Base-by-base conservation (phyloP, 1,140 invertebrate genomes). In the Procambarus clarkii region DNA sequence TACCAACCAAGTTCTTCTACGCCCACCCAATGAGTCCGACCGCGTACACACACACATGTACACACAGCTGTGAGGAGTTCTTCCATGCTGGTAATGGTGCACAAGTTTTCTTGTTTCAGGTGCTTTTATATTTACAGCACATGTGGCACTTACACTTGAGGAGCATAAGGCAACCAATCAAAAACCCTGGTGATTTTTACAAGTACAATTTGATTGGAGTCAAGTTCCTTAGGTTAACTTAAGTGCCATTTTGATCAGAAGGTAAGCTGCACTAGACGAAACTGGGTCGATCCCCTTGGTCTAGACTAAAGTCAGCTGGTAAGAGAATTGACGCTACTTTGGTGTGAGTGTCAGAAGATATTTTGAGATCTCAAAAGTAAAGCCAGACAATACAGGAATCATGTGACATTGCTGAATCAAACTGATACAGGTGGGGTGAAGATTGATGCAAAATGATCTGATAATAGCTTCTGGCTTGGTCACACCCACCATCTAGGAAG, bases 21-120 rank as follows among this genome's bases (percentile, higher is more conserved):
- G 82, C 76, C 89, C 89, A 50, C 89, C 89, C 4, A 91, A 79
- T 64, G 89, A 91, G 69, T 84, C 81, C 34, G 89, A 91, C 82
- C 81, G 82, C 8, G 76, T 84, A 46, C 69, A 85, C 58, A 85
- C 81, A 34, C 89, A 91, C 82, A 85, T 91, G 81, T 84, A 91
- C 89, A 91, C 89, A 64, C 82, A 91, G 82, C 89, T 91, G 48
- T 91, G 83, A 85, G 60, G 3, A 34, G 44, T 79, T 79, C 5
- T 24, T 24, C n/a, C 24, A 34, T 21, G 69, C 69, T 74, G 69
- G 24, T 74, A 8, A 34, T 34, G 24, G 69, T 74, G 21, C 69
- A 74, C 69, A 74, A 24, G 58, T 54, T 24, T 81, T 81, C 54
- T 45, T 50, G 54, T 81, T 81, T 45, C 46, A 54, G 79, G 79